phyloP scores from a whole-genome alignment of 2,888 invertebrate genomes.

The Lasioglossum figueresi region DNA sequence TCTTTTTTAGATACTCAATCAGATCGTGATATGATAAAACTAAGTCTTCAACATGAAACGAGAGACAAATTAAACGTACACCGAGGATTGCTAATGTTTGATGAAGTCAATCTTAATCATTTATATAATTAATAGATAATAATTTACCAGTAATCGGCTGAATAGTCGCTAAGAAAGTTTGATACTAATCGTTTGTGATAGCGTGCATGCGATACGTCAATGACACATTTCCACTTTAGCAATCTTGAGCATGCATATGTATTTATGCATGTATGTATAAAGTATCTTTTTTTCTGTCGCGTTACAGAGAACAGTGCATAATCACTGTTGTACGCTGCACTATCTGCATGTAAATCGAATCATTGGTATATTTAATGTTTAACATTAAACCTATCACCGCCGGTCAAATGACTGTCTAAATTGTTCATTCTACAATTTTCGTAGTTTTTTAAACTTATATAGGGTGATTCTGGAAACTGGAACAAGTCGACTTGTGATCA shows the following conservation, averaged over 20 bases:
- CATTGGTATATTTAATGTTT: too few species aligned
- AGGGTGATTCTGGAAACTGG: too few species aligned
- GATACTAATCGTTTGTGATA: slow-evolving; percentile 29
- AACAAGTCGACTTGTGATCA: too few species aligned
- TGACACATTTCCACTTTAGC: slow-evolving; percentile 29
- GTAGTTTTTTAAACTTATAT: not conserved
- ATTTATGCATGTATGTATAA: slow-evolving; percentile 9
- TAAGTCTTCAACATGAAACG: not conserved
- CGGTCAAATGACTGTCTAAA: too few species aligned
- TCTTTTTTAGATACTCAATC: slow-evolving; percentile 5
- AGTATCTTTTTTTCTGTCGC: not conserved
- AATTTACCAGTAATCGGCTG: not conserved
- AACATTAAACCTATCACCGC: too few species aligned
- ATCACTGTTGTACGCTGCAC: slow-evolving; percentile 3
- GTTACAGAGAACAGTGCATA: not conserved
- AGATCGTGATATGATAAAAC: not conserved
- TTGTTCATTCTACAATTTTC: too few species aligned
- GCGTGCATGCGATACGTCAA: slow-evolving; percentile 30
- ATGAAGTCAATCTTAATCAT: not conserved
- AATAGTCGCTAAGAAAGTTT: slow-evolving; percentile 29
- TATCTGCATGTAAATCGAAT: not conserved
- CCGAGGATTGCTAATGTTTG: not conserved
- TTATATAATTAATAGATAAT: not conserved
- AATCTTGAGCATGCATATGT: slow-evolving; percentile 16
- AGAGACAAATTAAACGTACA: not conserved